These are phyloP conservation scores for Acropternis orthonyx DNA, from an alignment of 2,797 vertebrate species.

Conservation along the genomic window DNA sequence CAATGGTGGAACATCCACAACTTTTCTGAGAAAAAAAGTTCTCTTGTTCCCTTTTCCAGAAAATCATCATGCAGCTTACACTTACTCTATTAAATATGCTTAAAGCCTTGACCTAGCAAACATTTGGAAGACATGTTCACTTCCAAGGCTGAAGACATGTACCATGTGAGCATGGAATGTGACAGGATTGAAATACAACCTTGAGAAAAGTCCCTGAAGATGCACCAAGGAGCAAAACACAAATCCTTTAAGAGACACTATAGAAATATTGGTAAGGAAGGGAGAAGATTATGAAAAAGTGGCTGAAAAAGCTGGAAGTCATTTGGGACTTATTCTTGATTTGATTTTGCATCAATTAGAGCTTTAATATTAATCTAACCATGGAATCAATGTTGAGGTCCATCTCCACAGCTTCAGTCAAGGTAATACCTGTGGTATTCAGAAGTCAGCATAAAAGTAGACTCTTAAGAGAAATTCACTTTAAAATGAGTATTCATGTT, in stretches of 20 bases:
- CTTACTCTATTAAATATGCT: neutral
- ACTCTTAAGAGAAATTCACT: neutral
- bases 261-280: neutral
- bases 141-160: neutral
- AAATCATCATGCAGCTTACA: neutral
- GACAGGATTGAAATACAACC: neutral
- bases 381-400: neutral
- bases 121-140: neutral
- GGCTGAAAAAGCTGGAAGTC: neutral
- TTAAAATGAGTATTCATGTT: neutral
- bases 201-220: neutral
- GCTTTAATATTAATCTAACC: neutral
- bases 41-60: neutral
- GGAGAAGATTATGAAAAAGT: neutral
- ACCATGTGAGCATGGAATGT: neutral
- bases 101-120: neutral
- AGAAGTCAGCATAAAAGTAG: neutral
- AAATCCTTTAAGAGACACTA: neutral
- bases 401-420: neutral
- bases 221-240: neutral
- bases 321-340: neutral
- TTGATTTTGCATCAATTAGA: neutral
- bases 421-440: neutral
- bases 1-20: no score
- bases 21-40: neutral